Evolutionary conservation across 2,113 vertebrate genomes (phyloP).

Genomic region (Spea bombifrons): DNA sequence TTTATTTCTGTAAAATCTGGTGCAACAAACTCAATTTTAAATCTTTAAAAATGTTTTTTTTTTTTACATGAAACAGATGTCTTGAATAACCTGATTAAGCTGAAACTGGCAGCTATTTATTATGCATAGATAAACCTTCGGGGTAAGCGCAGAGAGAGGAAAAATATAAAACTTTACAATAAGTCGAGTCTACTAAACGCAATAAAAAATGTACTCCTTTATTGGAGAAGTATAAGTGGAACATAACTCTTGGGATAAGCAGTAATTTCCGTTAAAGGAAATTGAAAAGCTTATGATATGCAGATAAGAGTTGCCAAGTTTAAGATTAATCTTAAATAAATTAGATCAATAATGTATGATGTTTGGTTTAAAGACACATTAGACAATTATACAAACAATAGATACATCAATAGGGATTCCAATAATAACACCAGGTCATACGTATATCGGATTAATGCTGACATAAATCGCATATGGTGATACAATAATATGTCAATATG

Average conservation of each 20-base stretch:
- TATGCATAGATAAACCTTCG: neutral
- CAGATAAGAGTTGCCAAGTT: neutral
- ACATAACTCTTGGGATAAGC: neutral
- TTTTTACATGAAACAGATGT: neutral
- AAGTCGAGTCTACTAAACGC: neutral
- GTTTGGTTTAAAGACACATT: too few relatives aligned
- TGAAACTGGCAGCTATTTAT: neutral
- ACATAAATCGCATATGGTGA: too few relatives aligned
- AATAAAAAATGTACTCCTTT: neutral
- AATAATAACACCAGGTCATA: too few relatives aligned
- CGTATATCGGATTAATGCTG: too few relatives aligned
- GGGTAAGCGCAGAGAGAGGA: neutral
- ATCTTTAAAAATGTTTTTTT: neutral
- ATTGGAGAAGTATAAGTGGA: neutral
- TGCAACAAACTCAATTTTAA: neutral
- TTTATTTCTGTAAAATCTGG: neutral
- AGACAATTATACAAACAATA: too few relatives aligned
- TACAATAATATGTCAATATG: too few relatives aligned
- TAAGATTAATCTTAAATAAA: neutral
- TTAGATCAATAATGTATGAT: neutral
- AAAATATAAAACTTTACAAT: neutral
- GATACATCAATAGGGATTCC: too few relatives aligned
- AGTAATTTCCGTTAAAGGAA: conserved; percentile 2
- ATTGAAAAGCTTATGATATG: neutral
- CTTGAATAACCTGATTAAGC: neutral